Base-by-base conservation (phyloP, 2,888 invertebrate species). In the Cantharis lateralis region DNA sequence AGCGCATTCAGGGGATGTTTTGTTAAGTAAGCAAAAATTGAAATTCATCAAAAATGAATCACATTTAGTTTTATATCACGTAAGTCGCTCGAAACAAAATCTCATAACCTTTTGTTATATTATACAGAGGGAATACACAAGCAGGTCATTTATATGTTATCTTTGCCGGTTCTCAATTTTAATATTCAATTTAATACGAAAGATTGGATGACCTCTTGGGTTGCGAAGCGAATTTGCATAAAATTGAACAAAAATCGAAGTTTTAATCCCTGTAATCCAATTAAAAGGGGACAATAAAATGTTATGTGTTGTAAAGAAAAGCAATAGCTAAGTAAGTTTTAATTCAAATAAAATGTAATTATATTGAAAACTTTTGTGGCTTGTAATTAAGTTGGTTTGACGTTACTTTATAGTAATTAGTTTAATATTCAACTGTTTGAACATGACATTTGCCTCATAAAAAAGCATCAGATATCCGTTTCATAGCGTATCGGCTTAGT, bases 111-210 rank as follows among this genome's bases (percentile, higher is more conserved):
- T 24, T 66, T 66, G 64, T 18, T 66, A 24, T 66, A 28, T 10
- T 28, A 66, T 66, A 48, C 48, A 66, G 64, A 24, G 20, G 24
- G 64, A 66, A 66, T 66, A 66, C 64, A 66, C 24, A 66, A 66
- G 16, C 64, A 66, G 64, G 20, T 62, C 69, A 61, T 74, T 70
- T 70, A 48, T 69, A 28, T 74, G 70, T 68, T 74, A 74, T 74
- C 72, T 74, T 70, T 70, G 32, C 61, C 62, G 32, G 24, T 64
- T 66, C 64, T 66, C 64, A 66, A 20, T 66, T 20, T 24, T 66
- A 66, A 66, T 66, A 66, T 66, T 66, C 64, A 66, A 66, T 66
- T 66, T 66, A 66, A 66, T 66, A 66, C 64, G 20, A 66, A 24
- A 66, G 20, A 20, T 20, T 18, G 24, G 64, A 20, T 66, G 64